These are phyloP conservation scores for Probosciger aterrimus DNA, from an alignment of 2,113 vertebrate genomes.

Conservation along the genomic window DNA sequence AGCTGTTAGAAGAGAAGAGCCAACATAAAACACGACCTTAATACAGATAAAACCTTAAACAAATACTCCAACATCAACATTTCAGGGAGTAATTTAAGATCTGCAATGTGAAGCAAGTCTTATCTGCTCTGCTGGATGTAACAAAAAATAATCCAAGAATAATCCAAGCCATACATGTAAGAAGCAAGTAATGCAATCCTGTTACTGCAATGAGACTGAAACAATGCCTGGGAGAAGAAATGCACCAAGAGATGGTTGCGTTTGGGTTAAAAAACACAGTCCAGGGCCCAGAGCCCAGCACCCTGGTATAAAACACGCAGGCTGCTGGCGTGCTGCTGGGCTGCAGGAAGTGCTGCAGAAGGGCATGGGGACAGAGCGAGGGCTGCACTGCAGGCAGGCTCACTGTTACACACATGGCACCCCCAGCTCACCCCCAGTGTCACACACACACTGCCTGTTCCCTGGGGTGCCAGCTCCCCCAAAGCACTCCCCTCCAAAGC, in stretches of 20 bases:
- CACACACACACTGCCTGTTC: neutral
- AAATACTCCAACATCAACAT: constrained; percentile 33
- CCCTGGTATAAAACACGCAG: neutral
- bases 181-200: constrained; percentile 8
- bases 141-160: constrained; percentile 46
- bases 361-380: rapidly evolving
- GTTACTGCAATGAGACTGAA: constrained; percentile 20
- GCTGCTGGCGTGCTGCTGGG: neutral
- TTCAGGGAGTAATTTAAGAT: constrained; percentile 38
- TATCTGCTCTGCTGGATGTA: constrained; percentile 40
- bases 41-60: constrained; percentile 55
- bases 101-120: constrained; percentile 1
- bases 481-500: neutral
- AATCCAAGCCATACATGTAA: constrained; percentile 31
- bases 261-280: neutral
- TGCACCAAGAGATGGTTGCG: neutral
- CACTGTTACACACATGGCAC: neutral
- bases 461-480: neutral
- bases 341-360: neutral
- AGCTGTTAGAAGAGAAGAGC: constrained; percentile 27
- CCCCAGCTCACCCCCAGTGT: neutral
- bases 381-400: neutral
- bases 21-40: constrained; percentile 25
- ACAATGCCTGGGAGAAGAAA: neutral
- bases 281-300: neutral